Percentiles rank a stretch among this genome's conserved stretches.
These are phyloP conservation scores for Zele albiditarsus DNA, from an alignment of 2,888 invertebrate genomes.

Conservation along the genomic window DNA sequence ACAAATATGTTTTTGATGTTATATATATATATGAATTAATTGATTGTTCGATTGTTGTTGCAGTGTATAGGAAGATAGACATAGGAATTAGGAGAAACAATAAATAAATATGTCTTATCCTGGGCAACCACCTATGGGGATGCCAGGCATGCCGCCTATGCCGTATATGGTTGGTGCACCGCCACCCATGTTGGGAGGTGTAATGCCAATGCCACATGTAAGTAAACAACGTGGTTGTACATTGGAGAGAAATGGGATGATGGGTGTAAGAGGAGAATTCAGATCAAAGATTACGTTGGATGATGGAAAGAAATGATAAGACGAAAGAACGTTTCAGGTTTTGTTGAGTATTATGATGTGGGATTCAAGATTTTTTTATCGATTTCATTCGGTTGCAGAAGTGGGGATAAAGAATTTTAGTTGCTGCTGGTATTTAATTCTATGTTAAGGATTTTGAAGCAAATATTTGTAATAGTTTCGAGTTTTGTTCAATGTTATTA, in stretches of 20 bases:
- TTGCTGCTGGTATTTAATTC: too few species aligned
- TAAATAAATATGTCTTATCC: slow-evolving; percentile 87
- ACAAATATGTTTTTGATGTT: neutral
- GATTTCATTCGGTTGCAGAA: too few species aligned
- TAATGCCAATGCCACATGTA: slow-evolving; percentile 85
- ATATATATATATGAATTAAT: neutral
- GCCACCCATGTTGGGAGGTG: slow-evolving; percentile 81
- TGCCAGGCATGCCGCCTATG: slow-evolving; percentile 84
- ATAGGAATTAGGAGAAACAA: neutral
- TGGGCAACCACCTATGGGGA: slow-evolving; percentile 85
- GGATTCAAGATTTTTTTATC: too few species aligned
- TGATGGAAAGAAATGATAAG: too few species aligned
- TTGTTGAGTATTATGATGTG: too few species aligned
- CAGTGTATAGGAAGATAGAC: neutral
- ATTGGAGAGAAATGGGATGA: neutral
- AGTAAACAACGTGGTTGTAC: slow-evolving; percentile 67
- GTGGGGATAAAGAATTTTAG: too few species aligned
- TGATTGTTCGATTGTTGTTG: neutral
- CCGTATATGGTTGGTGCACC: slow-evolving; percentile 76
- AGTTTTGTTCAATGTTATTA: too few species aligned
- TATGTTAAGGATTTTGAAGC: too few species aligned
- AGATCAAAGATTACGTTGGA: too few species aligned
- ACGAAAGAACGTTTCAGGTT: too few species aligned
- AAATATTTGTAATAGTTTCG: too few species aligned
- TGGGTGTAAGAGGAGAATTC: neutral